Conservation (phyloP, 2,888 invertebrate species). For the Lasioglossum villosulum region DNA sequence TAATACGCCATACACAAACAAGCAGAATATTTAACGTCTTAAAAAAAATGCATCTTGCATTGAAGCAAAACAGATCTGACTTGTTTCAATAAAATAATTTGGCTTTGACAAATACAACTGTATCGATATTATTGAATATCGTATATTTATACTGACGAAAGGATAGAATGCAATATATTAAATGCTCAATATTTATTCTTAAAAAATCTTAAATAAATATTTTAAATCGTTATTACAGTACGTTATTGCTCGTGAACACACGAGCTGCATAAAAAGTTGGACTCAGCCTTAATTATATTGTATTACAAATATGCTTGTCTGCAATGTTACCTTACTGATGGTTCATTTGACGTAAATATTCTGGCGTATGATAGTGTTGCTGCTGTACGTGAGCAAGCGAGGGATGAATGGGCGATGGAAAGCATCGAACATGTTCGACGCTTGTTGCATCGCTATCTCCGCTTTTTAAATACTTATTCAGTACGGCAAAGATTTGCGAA, state of each 20-base stretch:
- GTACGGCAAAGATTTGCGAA: conserved; percentile 98
- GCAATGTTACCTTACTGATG: conserved; percentile 76
- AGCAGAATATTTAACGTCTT: conserved; percentile 16
- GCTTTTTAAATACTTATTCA: conserved; percentile 96
- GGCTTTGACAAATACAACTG: conserved; percentile 9
- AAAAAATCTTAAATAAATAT: conserved; percentile 35
- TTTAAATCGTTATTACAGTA: conserved; percentile 29
- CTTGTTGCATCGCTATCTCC: conserved; percentile 93
- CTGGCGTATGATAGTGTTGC: conserved; percentile 86
- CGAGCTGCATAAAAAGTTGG: conserved; percentile 35
- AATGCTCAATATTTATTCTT: conserved; percentile 23
- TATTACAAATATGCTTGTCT: conserved; percentile 44
- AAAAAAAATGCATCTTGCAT: neutral
- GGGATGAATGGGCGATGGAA: conserved; percentile 96
- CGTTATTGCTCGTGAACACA: conserved; percentile 14
- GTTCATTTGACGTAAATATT: conserved; percentile 84
- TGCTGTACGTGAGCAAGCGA: conserved; percentile 88
- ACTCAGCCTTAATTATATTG: conserved; percentile 48
- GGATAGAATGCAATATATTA: conserved; percentile 16
- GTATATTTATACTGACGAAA: neutral
- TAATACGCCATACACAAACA: conserved; percentile 17
- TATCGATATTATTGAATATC: conserved; percentile 1
- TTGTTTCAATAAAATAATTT: conserved; percentile 10
- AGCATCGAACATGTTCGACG: conserved; percentile 98
- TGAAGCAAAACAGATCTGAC: conserved; percentile 6